Evolutionary conservation across 2,888 invertebrate genomes (phyloP).

Genomic region (Pammene fasciana): DNA sequence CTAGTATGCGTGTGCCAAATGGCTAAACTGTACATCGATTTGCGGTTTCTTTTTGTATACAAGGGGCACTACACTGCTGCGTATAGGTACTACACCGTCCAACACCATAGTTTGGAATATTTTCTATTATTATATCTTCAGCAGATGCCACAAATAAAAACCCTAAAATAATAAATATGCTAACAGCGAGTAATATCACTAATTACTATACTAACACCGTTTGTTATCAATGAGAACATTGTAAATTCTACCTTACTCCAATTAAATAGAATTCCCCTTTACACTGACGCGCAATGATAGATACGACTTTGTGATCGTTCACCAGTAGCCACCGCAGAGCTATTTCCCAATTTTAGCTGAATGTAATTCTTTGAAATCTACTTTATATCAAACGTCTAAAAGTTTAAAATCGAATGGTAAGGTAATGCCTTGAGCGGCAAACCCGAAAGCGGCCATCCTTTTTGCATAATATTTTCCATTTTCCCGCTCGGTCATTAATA

Average conservation of each 20-base stretch:
- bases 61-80: too few relatives aligned
- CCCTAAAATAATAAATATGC: neutral
- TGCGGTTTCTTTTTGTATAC: too few relatives aligned
- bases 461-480: conserved; percentile 21
- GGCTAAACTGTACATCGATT: too few relatives aligned
- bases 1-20: too few relatives aligned
- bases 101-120: too few relatives aligned
- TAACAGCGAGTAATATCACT: neutral
- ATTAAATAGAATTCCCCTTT: neutral
- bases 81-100: too few relatives aligned
- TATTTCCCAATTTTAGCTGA: neutral
- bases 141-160: conserved; percentile 15
- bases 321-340: neutral
- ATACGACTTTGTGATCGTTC: neutral
- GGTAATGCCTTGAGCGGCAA: neutral
- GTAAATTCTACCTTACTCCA: neutral
- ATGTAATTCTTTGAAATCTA: neutral
- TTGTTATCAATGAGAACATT: neutral
- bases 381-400: neutral
- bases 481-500: conserved; percentile 18
- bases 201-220: neutral
- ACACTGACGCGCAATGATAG: too few relatives aligned
- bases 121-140: neutral
- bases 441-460: conserved; percentile 2
- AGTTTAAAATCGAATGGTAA: conserved; percentile 2